Base-by-base conservation (phyloP, 2,888 invertebrate species). In the Drosophila multiciliata region DNA sequence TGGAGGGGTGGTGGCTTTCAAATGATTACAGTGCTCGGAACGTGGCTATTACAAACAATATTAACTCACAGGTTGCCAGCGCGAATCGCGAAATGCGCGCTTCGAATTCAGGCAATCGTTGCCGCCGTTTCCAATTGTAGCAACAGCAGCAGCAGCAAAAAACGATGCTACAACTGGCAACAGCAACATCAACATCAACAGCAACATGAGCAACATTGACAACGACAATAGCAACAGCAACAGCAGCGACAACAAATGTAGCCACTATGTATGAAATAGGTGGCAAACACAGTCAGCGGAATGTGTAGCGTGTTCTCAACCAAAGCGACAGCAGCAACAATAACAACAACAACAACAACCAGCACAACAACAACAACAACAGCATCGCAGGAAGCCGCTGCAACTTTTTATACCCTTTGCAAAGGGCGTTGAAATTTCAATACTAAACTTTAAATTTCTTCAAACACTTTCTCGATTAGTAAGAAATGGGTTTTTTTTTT, bases 31-130 rank as follows among this genome's bases (percentile, higher is more conserved):
- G 74, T 69, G 61, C 64, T 54, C 63, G 80, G 72, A 90, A 85
- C 90, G 90, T 88, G 87, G 90, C 88, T 83, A 85, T 85, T 85
- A 85, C 90, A 75, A 85, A 80, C 83, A 80, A 85, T 77, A 85
- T 85, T 86, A 85, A 75, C 83, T 86, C 64, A 45, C 33, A 63
- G 68, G 64, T 64, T 66, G 68, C 53, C 66, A 57, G 70, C 69
- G 80, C 75, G 79, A 80, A 80, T 82, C 79, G 85, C 54, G 59
- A 79, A 61, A 61, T 48, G 75, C 66, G 55, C 60, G 54, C 77
- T 74, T 53, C 80, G 72, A 83, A 77, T 82, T 65, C 61, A 61
- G 66, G 72, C 71, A 79, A 70, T 71, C 65, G 68, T 78, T 78
- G 72, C 55, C 49, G 68, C 78, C 78, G 66, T 65, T 71, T 84